Evolutionary conservation across 2,888 invertebrate species (phyloP), one percentile per base, ranked within the genome.

Genomic region (Ormia ochracea): DNA sequence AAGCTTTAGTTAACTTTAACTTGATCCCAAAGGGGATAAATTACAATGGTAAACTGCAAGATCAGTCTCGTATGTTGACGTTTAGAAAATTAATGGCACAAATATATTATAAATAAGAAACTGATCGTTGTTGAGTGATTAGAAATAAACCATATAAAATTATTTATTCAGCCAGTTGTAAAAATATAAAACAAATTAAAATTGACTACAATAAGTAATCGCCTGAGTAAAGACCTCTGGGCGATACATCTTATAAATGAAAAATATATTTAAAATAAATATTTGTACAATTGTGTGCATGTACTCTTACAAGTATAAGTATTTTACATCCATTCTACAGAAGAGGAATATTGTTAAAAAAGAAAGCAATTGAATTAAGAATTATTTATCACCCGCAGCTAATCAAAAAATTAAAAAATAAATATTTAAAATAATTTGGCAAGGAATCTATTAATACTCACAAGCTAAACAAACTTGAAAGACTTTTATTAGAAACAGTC

Each of bases 311-410:
- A 14, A 28, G 9, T n/a, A n/a, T n/a, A n/a, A n/a, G n/a, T n/a
- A n/a, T n/a, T n/a, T n/a, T n/a, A n/a, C n/a, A n/a, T n/a, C n/a
- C n/a, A n/a, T n/a, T n/a, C n/a, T n/a, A n/a, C n/a, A n/a, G n/a
- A n/a, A n/a, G n/a, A n/a, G n/a, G n/a, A n/a, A n/a, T n/a, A n/a
- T n/a, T n/a, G 9, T 9, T 2, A 10, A n/a, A 41, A 54, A 54
- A 52, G 21, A 45, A 56, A 26, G 5, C 10, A 59, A 38, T 5
- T 52, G 17, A 36, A 63, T 17, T 31, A 54, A 1, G 48, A 38
- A 56, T 48, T 48, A 14, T 28, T 65, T 72, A 72, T 65, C 72
- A 66, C 72, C 77, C 66, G 58, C 52, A 45, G 66, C 38, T 66
- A 63, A 70, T 63, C 63, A 56, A 48, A 17, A 52, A 56, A 66